phyloP scores from a whole-genome alignment of 1,140 invertebrate genomes.

The Oryctes rhinoceros region DNA sequence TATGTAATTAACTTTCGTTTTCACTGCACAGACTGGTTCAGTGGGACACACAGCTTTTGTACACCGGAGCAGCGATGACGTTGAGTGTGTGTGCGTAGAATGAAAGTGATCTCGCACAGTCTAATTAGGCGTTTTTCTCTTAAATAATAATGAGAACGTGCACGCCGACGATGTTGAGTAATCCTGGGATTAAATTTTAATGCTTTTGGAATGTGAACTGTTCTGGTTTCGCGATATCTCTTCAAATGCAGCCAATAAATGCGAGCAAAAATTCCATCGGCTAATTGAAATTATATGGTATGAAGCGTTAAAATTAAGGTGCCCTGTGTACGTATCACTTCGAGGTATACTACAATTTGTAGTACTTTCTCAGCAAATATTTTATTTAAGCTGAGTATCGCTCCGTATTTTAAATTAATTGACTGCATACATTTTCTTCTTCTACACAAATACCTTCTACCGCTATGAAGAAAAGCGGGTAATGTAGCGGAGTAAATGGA shows the following conservation, averaged over 20 bases:
- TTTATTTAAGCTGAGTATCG: not conserved
- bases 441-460: no score
- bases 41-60: conserved; percentile 42
- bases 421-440: not conserved
- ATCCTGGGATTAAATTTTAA: not conserved
- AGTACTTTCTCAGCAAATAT: no score
- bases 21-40: conserved; percentile 42
- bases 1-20: conserved; percentile 40
- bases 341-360: no score
- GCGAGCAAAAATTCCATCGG: not conserved
- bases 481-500: no score
- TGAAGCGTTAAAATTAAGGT: no score
- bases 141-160: conserved; percentile 28
- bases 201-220: not conserved
- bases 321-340: no score
- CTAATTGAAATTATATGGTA: no score
- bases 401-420: no score
- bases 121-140: conserved; percentile 17
- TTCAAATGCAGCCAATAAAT: not conserved
- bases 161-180: conserved; percentile 8
- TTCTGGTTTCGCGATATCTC: not conserved
- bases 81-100: conserved; percentile 29
- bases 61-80: not conserved
- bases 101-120: conserved; percentile 40
- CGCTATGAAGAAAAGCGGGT: no score